Base-by-base conservation (phyloP, 2,888 invertebrate genomes). In the Gisinianus flammeolus region DNA sequence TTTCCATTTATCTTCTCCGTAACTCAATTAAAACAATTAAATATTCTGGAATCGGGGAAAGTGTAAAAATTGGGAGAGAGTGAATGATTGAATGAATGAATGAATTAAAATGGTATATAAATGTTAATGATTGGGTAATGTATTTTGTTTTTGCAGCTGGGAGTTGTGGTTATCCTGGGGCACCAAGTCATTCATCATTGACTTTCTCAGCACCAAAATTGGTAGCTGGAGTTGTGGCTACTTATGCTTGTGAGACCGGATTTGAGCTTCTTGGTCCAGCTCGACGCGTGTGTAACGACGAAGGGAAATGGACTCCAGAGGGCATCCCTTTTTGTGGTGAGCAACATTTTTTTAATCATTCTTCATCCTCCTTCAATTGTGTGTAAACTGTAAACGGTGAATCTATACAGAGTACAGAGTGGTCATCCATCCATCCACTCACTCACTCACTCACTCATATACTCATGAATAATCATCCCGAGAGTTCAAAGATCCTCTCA, bases 291-390 rank as follows among this genome's bases (percentile, higher is more conserved):
- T 96, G 96, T 86, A 91, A 91, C 69, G 83, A 87, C 0, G 91
- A 92, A 84, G 93, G 93, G 16, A 90, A 90, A 62, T 96, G 96
- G 96, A 87, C 91, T 8, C 96, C 96, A 0, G 94, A 94, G 86
- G 96, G 96, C 78, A 93, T 96, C 85, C 96, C 96, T 6, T 96
- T 96, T 87, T 96, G 96, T 88, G 96, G 96, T 96, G 87, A 94
- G 93, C 91, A 67, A 33, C 12, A 1, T 58, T 12, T 3, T 56
- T 24, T 10, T 28, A 44, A 6, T 44, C 5, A 35, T 35, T 8
- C 35, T 35, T 5, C 35, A 35, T 35, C 35, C 5, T 8, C 12
- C 5, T 44, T 44, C 44, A 44, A 16, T 6, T n/a, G n/a, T n/a
- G n/a, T n/a, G n/a, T n/a, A n/a, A n/a, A n/a, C n/a, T n/a, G n/a